Conservation (phyloP, 2,888 invertebrate genomes). For the Penaeus monodon region DNA sequence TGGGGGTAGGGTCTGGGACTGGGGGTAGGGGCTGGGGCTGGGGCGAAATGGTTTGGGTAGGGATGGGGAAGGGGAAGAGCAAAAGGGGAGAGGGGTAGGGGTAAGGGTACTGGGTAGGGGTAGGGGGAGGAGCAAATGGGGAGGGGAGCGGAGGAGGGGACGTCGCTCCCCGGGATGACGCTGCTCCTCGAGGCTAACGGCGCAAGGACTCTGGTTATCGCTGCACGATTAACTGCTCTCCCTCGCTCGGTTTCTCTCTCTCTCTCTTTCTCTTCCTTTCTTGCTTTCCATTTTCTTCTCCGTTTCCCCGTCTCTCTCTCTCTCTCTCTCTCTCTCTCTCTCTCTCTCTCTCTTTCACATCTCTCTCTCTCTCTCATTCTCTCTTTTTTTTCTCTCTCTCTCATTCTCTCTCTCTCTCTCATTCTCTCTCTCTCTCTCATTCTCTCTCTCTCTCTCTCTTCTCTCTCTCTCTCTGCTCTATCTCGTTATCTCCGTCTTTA, state of each 20-base stretch:
- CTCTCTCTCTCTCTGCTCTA: neutral
- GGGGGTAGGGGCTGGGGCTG: too few relatives aligned
- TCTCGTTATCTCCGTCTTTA: neutral
- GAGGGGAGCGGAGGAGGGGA: neutral
- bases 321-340: neutral
- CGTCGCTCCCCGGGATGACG: neutral
- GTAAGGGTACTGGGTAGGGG: too few relatives aligned
- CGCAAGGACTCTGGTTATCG: neutral
- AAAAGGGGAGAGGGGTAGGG: too few relatives aligned
- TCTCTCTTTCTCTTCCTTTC: neutral
- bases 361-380: too few relatives aligned
- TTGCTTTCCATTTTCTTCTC: neutral
- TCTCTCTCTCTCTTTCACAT: too few relatives aligned
- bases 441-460: neutral
- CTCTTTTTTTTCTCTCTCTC: neutral
- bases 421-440: neutral
- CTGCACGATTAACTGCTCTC: neutral
- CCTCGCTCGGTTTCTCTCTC: neutral
- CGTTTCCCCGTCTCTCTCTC: neutral
- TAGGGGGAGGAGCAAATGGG: too few relatives aligned
- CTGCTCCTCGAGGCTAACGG: neutral
- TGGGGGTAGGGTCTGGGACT: too few relatives aligned
- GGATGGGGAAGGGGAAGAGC: too few relatives aligned
- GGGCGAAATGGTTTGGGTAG: too few relatives aligned
- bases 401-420: neutral